Evolutionary conservation across 2,113 vertebrate species (phyloP).

Genomic region (Paracyprichromis sp.): DNA sequence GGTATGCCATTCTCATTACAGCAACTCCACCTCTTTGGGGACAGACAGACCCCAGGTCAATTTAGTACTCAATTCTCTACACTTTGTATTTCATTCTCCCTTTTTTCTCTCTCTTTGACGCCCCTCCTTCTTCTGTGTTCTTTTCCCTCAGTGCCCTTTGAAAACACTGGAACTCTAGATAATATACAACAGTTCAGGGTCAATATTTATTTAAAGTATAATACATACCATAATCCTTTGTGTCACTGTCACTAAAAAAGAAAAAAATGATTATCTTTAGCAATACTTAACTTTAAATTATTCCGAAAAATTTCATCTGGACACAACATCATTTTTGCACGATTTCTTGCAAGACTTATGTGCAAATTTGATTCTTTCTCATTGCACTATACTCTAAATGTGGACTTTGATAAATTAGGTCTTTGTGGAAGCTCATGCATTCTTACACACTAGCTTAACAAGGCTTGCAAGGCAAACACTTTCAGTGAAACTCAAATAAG

Average conservation of each 20-base stretch:
- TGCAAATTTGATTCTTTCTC: not conserved
- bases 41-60: conserved; percentile 44
- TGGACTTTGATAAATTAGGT: not conserved
- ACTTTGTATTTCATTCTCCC: conserved; percentile 31
- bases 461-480: not conserved
- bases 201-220: not conserved
- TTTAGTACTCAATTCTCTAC: conserved; percentile 47
- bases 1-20: conserved; percentile 49
- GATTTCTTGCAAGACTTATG: not conserved
- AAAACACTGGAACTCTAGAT: not conserved
- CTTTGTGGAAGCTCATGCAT: not conserved
- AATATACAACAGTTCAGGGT: not conserved
- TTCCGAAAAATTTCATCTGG: not conserved
- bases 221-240: not conserved
- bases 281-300: not conserved
- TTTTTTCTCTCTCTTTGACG: not conserved
- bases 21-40: conserved; percentile 32
- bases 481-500: not conserved
- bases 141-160: not conserved
- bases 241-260: not conserved
- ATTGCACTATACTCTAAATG: not conserved
- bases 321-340: not conserved
- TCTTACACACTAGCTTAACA: not conserved
- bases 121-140: not conserved
- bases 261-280: not conserved